These are phyloP conservation scores for Drosophila histrio DNA, from an alignment of 2,888 invertebrate genomes.

Conservation along the genomic window DNA sequence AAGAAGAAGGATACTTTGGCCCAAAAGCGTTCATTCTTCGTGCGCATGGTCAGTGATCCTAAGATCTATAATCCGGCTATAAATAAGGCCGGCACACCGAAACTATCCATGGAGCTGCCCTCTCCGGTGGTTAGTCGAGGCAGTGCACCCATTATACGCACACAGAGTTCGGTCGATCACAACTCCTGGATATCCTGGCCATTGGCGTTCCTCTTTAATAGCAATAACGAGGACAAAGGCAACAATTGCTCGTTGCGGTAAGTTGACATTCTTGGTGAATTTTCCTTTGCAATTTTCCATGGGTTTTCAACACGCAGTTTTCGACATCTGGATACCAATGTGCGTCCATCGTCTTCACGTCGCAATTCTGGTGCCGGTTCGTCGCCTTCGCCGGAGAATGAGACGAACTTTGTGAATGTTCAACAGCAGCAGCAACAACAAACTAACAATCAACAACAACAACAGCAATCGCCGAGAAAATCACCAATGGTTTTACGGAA, in stretches of 20 bases:
- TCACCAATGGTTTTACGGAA: slow-evolving; percentile 85
- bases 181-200: slow-evolving; percentile 97
- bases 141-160: slow-evolving; percentile 83
- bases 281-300: neutral
- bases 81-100: slow-evolving; percentile 89
- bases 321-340: slow-evolving; percentile 94
- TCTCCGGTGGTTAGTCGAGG: slow-evolving; percentile 81
- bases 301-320: slow-evolving; percentile 86
- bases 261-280: slow-evolving; percentile 31
- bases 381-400: slow-evolving; percentile 87
- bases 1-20: slow-evolving; percentile 92
- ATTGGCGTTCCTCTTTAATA: slow-evolving; percentile 92
- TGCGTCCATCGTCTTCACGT: slow-evolving; percentile 88
- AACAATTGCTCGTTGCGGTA: slow-evolving; percentile 93
- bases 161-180: slow-evolving; percentile 85
- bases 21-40: slow-evolving; percentile 97
- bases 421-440: slow-evolving; percentile 35
- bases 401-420: slow-evolving; percentile 79
- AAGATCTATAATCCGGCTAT: slow-evolving; percentile 97
- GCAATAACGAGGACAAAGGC: slow-evolving; percentile 86
- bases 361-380: slow-evolving; percentile 87
- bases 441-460: slow-evolving; percentile 32
- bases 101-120: slow-evolving; percentile 81
- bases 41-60: slow-evolving; percentile 98
- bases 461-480: slow-evolving; percentile 84